phyloP scores from a whole-genome alignment of 2,888 invertebrate genomes.

The Tineola bisselliella region DNA sequence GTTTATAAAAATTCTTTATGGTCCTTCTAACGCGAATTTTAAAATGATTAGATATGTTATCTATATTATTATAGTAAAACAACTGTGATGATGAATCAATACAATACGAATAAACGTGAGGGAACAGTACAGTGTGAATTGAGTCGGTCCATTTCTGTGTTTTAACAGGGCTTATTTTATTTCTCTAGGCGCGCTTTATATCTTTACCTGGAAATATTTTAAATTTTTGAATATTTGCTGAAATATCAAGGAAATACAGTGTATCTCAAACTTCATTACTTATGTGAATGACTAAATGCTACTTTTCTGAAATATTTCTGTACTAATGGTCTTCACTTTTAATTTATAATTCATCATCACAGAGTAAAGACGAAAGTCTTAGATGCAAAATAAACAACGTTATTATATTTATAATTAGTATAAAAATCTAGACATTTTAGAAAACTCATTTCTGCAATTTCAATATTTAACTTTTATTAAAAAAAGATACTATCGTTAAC shows the following conservation, averaged over 20 bases:
- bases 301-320: too few species aligned
- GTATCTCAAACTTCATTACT: too few species aligned
- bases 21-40: slow-evolving; percentile 58
- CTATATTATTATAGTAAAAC: neutral
- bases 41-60: slow-evolving; percentile 38
- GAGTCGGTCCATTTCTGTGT: too few species aligned
- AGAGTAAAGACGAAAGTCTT: neutral
- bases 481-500: neutral
- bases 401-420: neutral
- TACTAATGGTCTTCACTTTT: neutral
- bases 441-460: neutral
- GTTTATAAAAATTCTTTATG: slow-evolving; percentile 25
- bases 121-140: too few species aligned
- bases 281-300: too few species aligned
- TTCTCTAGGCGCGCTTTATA: too few species aligned
- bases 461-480: neutral
- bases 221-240: too few species aligned
- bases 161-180: too few species aligned
- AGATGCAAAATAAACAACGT: neutral
- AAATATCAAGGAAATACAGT: too few species aligned
- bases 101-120: neutral
- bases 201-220: too few species aligned
- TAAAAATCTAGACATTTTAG: neutral
- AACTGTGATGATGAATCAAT: neutral
- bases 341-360: neutral